phyloP scores from a whole-genome alignment of 1,140 invertebrate genomes.

The Caenorhabditis inopinata region DNA sequence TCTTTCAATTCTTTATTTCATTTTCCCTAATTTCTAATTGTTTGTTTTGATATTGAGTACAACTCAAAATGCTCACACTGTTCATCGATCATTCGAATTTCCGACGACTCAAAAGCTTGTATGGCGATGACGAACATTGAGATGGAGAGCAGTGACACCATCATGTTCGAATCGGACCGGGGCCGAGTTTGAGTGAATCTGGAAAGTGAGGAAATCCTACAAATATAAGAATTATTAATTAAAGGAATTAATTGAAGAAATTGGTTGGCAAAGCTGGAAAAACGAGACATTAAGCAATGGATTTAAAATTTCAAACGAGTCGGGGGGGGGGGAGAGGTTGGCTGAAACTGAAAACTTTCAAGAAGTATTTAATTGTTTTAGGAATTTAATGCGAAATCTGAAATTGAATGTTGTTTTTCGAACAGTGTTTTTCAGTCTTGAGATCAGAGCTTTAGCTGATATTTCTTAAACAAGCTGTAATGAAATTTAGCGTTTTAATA shows the following conservation, averaged over 20 bases:
- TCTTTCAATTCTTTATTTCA: not conserved
- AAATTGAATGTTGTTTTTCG: too few species aligned
- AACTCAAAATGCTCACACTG: conserved; percentile 24
- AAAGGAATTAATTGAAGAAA: too few species aligned
- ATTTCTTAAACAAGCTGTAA: too few species aligned
- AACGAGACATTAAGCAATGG: not conserved
- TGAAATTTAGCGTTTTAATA: too few species aligned
- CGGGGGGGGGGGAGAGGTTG: too few species aligned
- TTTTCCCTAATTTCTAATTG: not conserved
- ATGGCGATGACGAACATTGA: conserved; percentile 6
- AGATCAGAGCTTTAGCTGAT: too few species aligned
- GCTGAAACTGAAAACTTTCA: too few species aligned
- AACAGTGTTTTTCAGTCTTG: too few species aligned
- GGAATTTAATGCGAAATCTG: too few species aligned
- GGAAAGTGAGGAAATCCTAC: conserved; percentile 7
- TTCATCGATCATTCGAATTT: conserved; percentile 42
- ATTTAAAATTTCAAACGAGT: conserved; percentile 3
- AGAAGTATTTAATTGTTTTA: too few species aligned
- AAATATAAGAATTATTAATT: not conserved
- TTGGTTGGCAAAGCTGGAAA: not conserved
- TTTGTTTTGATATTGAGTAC: not conserved
- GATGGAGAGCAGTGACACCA: conserved; percentile 3
- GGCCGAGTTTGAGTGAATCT: conserved; percentile 41
- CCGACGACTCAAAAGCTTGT: conserved; percentile 41
- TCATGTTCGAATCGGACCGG: conserved; percentile 35